Evolutionary conservation across 2,113 vertebrate genomes (phyloP).

Genomic region (Bettongia penicillata): DNA sequence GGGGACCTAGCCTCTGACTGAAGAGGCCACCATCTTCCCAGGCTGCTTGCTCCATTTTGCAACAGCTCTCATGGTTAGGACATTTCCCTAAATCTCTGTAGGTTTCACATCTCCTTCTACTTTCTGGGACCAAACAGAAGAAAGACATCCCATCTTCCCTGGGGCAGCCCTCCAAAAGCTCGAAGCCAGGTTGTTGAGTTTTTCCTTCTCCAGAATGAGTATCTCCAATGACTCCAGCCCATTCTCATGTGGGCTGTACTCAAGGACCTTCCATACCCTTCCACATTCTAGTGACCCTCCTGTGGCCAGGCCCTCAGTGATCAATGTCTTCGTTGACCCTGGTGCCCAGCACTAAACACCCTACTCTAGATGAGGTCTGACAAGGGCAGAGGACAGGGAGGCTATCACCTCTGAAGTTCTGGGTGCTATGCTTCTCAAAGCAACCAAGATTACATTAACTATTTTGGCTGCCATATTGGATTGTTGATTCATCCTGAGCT

Average conservation of each 20-base stretch:
- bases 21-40: no score
- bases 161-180: not conserved
- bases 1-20: no score
- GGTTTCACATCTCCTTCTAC: no score
- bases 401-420: not conserved
- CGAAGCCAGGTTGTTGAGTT: not conserved
- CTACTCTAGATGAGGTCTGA: not conserved
- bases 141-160: not conserved
- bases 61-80: not conserved
- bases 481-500: not conserved
- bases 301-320: not conserved
- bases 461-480: not conserved
- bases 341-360: not conserved
- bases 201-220: not conserved
- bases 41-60: not conserved
- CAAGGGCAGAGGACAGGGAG: not conserved
- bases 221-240: not conserved
- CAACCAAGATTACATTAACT: not conserved
- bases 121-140: not conserved
- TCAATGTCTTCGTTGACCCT: not conserved
- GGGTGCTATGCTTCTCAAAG: not conserved
- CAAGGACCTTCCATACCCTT: not conserved
- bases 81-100: not conserved
- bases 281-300: no score
- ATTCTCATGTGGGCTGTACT: not conserved